These are phyloP conservation scores for Bolinopsis microptera DNA, from an alignment of 37 sponge, comb jelly and placozoan genomes.

Conservation along the genomic window DNA sequence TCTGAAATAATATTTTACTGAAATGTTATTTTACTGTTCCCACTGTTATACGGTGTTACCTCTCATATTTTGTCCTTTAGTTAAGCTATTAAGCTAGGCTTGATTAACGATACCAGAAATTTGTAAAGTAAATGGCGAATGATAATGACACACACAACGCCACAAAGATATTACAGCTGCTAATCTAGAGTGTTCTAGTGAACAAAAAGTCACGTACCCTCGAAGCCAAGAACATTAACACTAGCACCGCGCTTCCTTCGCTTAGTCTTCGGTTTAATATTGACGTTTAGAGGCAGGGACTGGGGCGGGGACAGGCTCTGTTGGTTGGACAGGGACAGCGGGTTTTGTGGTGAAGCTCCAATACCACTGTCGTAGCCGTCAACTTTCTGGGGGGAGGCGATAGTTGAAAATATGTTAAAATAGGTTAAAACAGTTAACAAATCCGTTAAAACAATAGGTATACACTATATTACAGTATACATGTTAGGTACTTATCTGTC, in stretches of 20 bases:
- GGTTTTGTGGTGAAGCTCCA: conserved; percentile 1
- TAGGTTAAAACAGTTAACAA: not conserved
- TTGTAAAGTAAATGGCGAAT: not conserved
- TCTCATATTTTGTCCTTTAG: too few relatives aligned
- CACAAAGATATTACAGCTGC: too few relatives aligned
- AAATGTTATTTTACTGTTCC: not conserved
- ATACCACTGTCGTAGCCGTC: conserved; percentile 61
- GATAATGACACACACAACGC: too few relatives aligned
- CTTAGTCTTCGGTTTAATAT: not conserved
- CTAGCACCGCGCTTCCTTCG: conserved; percentile 46
- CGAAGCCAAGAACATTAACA: not conserved
- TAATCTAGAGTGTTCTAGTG: too few relatives aligned
- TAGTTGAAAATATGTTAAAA: not conserved
- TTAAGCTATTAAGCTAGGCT: too few relatives aligned
- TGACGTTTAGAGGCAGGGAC: conserved; percentile 16
- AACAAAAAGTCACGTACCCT: conserved; percentile 14
- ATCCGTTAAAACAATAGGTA: not conserved
- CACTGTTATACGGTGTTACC: not conserved
- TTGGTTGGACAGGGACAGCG: not conserved
- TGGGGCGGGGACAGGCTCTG: not conserved
- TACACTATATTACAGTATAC: too few relatives aligned
- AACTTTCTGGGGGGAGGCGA: conserved; percentile 30
- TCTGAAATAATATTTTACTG: too few relatives aligned
- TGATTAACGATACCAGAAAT: too few relatives aligned
- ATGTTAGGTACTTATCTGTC: too few relatives aligned